Percentiles rank a stretch among this genome's conserved stretches.
phyloP scores from a whole-genome alignment of 2,113 vertebrate genomes.

The Rhizomys pruinosus region DNA sequence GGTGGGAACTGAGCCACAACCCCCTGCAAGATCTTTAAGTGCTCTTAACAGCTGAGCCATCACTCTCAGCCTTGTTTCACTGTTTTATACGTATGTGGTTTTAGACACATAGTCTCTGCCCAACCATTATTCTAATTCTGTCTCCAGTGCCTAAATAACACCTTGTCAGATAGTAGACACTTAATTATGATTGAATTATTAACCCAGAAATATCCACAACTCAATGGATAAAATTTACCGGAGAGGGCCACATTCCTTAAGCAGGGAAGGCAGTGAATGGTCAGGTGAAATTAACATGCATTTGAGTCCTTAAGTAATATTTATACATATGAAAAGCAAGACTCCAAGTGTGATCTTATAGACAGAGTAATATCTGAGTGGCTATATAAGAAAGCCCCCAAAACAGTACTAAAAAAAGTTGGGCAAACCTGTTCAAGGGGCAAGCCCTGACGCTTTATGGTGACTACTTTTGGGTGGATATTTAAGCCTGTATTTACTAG shows the following conservation, averaged over 20 bases:
- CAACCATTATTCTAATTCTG: neutral
- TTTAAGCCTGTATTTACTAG: neutral
- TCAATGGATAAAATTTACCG: neutral
- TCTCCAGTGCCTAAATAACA: neutral
- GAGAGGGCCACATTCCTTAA: neutral
- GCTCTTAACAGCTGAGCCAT: too few species aligned
- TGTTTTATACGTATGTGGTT: neutral
- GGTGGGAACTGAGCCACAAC: too few species aligned
- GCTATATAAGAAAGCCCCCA: neutral
- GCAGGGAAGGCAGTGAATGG: neutral
- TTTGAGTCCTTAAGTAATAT: conserved; percentile 2
- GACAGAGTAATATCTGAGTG: neutral
- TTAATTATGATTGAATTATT: neutral
- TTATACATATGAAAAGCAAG: neutral
- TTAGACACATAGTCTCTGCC: neutral
- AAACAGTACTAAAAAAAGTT: neutral
- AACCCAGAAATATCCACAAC: neutral
- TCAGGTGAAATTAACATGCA: neutral
- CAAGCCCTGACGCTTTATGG: neutral
- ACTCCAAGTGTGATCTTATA: neutral
- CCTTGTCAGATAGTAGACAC: neutral
- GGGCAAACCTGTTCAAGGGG: neutral
- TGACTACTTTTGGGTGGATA: neutral
- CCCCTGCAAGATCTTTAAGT: too few species aligned
- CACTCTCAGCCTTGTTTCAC: too few species aligned